These are phyloP conservation scores for Varanus salvator DNA, from an alignment of 2,113 vertebrate genomes.

Conservation along the genomic window DNA sequence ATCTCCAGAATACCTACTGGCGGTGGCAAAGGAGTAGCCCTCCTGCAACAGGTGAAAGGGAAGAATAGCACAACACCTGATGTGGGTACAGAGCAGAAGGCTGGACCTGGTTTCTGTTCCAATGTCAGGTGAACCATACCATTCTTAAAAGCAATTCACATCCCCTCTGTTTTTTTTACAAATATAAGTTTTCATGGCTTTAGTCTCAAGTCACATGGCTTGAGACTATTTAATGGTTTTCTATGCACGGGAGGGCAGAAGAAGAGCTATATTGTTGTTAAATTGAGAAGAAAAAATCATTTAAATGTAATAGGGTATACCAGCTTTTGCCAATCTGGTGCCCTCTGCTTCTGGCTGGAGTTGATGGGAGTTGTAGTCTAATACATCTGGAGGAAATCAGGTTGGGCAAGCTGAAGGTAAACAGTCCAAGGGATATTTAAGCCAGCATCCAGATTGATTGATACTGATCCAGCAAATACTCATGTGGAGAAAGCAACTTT, in stretches of 20 bases:
- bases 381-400: too few relatives aligned
- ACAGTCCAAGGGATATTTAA: not conserved
- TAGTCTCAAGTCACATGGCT: not conserved
- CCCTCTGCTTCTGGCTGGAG: too few relatives aligned
- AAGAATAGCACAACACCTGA: too few relatives aligned
- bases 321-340: too few relatives aligned
- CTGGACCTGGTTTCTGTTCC: not conserved
- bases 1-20: too few relatives aligned
- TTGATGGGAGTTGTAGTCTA: too few relatives aligned
- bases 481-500: not conserved
- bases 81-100: too few relatives aligned
- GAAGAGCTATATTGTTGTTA: not conserved
- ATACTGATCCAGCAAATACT: not conserved
- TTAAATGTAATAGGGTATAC: constrained; percentile 8
- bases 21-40: too few relatives aligned
- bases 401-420: too few relatives aligned
- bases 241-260: not conserved
- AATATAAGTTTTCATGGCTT: not conserved
- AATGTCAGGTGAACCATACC: not conserved
- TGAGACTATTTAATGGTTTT: not conserved
- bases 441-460: not conserved
- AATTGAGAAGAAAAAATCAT: not conserved
- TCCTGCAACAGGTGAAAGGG: too few relatives aligned
- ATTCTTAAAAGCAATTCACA: not conserved
- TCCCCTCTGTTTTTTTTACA: too few relatives aligned